Evolutionary conservation across 1,140 invertebrate species (phyloP).

Genomic region (Meteorus sp.): DNA sequence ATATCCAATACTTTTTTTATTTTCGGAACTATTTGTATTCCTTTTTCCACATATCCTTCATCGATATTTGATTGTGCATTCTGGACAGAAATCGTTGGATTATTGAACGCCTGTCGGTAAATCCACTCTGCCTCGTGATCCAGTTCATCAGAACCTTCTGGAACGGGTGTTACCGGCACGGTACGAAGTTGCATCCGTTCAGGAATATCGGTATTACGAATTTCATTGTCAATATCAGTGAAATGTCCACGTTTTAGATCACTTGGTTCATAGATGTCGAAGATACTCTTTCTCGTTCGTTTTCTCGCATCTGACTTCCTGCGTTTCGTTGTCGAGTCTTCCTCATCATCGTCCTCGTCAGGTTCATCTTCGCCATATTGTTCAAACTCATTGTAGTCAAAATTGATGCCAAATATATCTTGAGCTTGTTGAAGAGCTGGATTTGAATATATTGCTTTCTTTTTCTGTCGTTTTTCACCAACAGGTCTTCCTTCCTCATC

Average conservation of each 20-base stretch:
- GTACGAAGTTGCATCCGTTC: constrained; percentile 90
- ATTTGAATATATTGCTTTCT: constrained; percentile 66
- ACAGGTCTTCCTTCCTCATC: constrained; percentile 94
- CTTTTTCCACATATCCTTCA: constrained; percentile 63
- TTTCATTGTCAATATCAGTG: constrained; percentile 91
- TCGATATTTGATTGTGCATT: constrained; percentile 63
- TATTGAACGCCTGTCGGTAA: constrained; percentile 89
- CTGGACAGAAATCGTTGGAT: constrained; percentile 78
- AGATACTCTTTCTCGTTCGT: constrained; percentile 85
- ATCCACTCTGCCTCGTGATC: constrained; percentile 98
- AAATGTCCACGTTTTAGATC: constrained; percentile 95
- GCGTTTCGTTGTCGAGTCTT: constrained; percentile 67
- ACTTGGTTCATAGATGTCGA: constrained; percentile 94
- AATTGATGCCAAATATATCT: constrained; percentile 98
- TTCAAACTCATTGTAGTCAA: constrained; percentile 95
- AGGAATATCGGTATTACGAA: constrained; percentile 85
- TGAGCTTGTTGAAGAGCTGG: constrained; percentile 95
- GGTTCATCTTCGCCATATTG: constrained; percentile 83
- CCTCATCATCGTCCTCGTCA: constrained; percentile 72
- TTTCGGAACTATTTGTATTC: constrained; percentile 76
- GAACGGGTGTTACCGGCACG: constrained; percentile 81
- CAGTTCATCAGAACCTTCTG: constrained; percentile 83
- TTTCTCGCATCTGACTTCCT: constrained; percentile 78
- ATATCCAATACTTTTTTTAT: constrained; percentile 94
- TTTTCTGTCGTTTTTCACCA: constrained; percentile 81